A percentile compares a stretch with the other conserved stretches of the same genome.
Evolutionary conservation across 2,113 vertebrate genomes (phyloP).

Genomic region (Catharus minimus): DNA sequence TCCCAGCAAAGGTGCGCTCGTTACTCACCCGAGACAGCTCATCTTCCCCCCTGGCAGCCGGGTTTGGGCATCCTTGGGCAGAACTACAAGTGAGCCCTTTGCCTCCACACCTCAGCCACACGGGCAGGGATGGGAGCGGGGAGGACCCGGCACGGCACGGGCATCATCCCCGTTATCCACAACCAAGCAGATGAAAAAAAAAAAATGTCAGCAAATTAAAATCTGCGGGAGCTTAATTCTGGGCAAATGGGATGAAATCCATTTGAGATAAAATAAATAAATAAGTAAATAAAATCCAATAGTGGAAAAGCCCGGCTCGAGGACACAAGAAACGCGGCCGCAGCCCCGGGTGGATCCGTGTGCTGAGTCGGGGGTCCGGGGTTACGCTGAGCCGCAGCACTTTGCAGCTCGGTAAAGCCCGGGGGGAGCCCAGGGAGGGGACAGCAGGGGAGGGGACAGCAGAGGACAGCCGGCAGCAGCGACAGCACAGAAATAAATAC

Average conservation of each 20-base stretch:
- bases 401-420: background rate
- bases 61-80: conserved; percentile 46
- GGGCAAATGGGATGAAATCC: conserved; percentile 67
- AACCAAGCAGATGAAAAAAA: conserved; percentile 63
- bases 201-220: conserved; percentile 64
- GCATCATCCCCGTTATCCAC: conserved; percentile 66
- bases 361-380: background rate
- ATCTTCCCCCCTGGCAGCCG: conserved; percentile 69
- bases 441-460: background rate
- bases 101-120: background rate
- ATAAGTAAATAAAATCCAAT: too few species aligned
- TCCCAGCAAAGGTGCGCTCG: background rate
- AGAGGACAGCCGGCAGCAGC: background rate
- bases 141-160: conserved; percentile 42
- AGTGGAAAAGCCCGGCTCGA: background rate
- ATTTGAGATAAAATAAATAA: background rate
- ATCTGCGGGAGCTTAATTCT: conserved; percentile 54
- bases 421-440: background rate
- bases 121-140: conserved; percentile 19
- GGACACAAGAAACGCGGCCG: background rate
- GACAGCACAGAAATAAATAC: background rate
- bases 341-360: background rate
- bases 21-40: conserved; percentile 89
- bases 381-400: background rate
- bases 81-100: background rate